A percentile compares a stretch with the other conserved stretches of the same genome.
Conservation (phyloP, 2,888 invertebrate species). For the Nomada fucata region DNA sequence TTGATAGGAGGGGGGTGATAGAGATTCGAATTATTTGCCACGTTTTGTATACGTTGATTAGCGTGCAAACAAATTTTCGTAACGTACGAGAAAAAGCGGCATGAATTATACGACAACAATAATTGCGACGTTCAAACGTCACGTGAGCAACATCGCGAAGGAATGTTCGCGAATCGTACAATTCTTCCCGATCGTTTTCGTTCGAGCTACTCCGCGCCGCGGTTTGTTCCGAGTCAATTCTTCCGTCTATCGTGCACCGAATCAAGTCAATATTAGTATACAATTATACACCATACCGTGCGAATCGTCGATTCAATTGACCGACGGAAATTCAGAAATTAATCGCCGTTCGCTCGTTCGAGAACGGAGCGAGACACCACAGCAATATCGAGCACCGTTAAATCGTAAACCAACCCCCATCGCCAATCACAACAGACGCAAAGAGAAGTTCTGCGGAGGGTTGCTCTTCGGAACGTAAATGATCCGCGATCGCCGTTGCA, state of each 20-base stretch:
- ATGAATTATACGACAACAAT: not conserved
- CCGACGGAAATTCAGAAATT: too few species aligned
- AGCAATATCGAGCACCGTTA: not conserved
- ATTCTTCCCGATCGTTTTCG: too few species aligned
- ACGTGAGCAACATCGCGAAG: not conserved
- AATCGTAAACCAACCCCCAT: not conserved
- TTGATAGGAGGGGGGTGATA: not conserved
- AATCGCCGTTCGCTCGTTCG: too few species aligned
- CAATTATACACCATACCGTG: not conserved
- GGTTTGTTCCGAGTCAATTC: not conserved
- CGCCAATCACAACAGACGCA: too few species aligned
- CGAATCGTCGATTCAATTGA: too few species aligned
- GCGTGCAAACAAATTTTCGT: too few species aligned
- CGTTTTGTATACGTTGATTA: not conserved
- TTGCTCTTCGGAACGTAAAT: constrained; percentile 17
- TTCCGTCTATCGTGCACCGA: not conserved
- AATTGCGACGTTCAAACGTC: not conserved
- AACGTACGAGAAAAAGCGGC: too few species aligned
- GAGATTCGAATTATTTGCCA: not conserved
- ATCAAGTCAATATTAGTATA: not conserved
- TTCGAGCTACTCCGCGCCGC: too few species aligned
- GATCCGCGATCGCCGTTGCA: constrained; percentile 27
- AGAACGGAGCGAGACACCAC: not conserved
- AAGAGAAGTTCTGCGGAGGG: constrained; percentile 15
- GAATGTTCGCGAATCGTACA: too few species aligned